A percentile compares a stretch with the other conserved stretches of the same genome.
Evolutionary conservation across 1,140 invertebrate species (phyloP).

Genomic region (Procambarus clarkii): DNA sequence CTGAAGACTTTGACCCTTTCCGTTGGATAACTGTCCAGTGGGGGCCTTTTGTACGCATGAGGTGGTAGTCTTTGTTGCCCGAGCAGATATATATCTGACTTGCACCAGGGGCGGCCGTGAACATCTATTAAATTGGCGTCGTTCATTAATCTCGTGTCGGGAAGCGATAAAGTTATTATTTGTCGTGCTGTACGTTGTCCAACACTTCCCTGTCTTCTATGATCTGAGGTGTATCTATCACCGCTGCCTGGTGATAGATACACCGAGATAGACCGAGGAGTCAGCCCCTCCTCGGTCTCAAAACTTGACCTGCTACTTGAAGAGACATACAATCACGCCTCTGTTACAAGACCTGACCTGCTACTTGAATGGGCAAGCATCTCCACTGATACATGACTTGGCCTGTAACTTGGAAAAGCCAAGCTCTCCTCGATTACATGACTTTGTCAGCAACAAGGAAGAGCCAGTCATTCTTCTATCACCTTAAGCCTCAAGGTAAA

Average conservation of each 20-base stretch:
- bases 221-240: background rate
- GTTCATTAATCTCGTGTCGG: conserved; percentile 51
- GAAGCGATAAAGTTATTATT: conserved; percentile 57
- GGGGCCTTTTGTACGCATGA: background rate
- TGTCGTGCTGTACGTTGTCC: conserved; percentile 30
- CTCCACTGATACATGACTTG: background rate
- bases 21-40: background rate
- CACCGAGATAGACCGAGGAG: background rate
- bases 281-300: background rate
- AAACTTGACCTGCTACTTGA: background rate
- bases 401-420: background rate
- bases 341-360: background rate
- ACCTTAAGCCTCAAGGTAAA: too few species aligned
- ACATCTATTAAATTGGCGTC: conserved; percentile 54
- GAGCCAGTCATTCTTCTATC: too few species aligned
- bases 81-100: background rate
- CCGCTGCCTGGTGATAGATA: background rate
- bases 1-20: background rate
- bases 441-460: too few species aligned
- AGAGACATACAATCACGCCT: background rate
- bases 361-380: background rate
- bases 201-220: background rate
- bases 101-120: background rate
- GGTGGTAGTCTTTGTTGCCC: background rate
- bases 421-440: too few species aligned